A percentile compares a stretch with the other conserved stretches of the same genome.
Conservation (phyloP, 2,888 invertebrate genomes). For the Oconnorella tubifera region DNA sequence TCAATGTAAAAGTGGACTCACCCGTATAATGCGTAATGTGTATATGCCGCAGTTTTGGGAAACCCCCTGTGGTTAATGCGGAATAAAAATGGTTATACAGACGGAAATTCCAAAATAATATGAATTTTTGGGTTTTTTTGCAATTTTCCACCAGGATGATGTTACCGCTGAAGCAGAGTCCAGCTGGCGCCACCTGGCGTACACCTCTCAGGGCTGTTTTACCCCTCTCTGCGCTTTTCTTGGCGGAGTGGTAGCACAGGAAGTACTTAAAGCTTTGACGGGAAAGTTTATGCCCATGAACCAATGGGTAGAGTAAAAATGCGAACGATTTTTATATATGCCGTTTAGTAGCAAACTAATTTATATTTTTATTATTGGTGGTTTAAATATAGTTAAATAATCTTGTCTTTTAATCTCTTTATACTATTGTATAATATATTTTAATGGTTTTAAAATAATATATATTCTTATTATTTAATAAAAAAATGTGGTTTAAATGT, state of each 20-base stretch:
- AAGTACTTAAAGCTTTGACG: constrained; percentile 55
- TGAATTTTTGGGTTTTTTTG: too few relatives aligned
- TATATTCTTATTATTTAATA: not conserved
- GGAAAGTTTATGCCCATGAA: constrained; percentile 57
- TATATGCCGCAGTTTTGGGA: too few relatives aligned
- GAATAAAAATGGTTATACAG: too few relatives aligned
- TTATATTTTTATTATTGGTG: not conserved
- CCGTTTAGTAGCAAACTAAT: too few relatives aligned
- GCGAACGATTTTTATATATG: too few relatives aligned
- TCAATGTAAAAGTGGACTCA: too few relatives aligned
- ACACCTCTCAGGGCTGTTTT: constrained; percentile 47
- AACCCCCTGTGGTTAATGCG: too few relatives aligned
- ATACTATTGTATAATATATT: too few relatives aligned
- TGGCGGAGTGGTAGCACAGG: constrained; percentile 57
- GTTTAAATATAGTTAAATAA: not conserved
- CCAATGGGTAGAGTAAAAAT: constrained; percentile 57
- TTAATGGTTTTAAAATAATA: not conserved
- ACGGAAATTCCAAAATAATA: too few relatives aligned
- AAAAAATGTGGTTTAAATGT: not conserved
- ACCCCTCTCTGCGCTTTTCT: constrained; percentile 53
- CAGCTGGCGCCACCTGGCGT: constrained; percentile 6
- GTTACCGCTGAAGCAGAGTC: not conserved
- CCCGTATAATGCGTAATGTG: too few relatives aligned
- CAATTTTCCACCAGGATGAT: constrained; percentile 2
- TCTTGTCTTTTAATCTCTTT: not conserved